These are phyloP conservation scores for Diarsia mendica DNA, from an alignment of 2,888 invertebrate species.

Conservation along the genomic window DNA sequence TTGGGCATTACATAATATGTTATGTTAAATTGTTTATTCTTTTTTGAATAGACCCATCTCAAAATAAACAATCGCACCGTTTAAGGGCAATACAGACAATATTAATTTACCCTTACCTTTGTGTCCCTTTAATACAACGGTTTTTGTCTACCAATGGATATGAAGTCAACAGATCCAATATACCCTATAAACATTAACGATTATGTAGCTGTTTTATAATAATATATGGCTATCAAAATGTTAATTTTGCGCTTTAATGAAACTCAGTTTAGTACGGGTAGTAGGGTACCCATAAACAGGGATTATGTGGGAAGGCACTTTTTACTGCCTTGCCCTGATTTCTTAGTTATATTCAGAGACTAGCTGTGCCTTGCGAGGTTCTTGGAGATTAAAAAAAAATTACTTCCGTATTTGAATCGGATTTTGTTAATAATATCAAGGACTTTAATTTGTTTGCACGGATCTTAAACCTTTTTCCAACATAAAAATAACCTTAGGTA, in stretches of 20 bases:
- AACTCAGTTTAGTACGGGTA: conserved; percentile 84
- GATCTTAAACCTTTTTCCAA: no score
- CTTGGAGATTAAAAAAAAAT: no score
- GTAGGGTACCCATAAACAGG: conserved; percentile 77
- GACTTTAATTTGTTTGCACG: no score
- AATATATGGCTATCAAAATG: conserved; percentile 89
- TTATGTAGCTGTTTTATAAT: conserved; percentile 83
- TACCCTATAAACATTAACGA: conserved; percentile 78
- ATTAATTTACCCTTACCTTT: conserved; percentile 29
- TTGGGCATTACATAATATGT: no score
- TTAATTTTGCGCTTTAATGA: conserved; percentile 88
- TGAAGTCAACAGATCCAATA: conserved; percentile 74
- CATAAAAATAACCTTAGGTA: no score
- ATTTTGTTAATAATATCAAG: no score
- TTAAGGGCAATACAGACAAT: conserved; percentile 12
- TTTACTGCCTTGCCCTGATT: conserved; percentile 85
- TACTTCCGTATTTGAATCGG: no score
- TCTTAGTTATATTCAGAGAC: conserved; percentile 67
- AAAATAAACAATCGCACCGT: conserved; percentile 15
- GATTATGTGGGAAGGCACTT: conserved; percentile 84
- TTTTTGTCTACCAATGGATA: conserved; percentile 70
- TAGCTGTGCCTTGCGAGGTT: no score
- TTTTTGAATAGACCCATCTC: conserved; percentile 18
- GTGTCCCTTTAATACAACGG: conserved; percentile 58
- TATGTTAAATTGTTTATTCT: neutral